These are phyloP conservation scores for Sceloporus tristichus DNA, from an alignment of 2,113 vertebrate species.

Conservation along the genomic window DNA sequence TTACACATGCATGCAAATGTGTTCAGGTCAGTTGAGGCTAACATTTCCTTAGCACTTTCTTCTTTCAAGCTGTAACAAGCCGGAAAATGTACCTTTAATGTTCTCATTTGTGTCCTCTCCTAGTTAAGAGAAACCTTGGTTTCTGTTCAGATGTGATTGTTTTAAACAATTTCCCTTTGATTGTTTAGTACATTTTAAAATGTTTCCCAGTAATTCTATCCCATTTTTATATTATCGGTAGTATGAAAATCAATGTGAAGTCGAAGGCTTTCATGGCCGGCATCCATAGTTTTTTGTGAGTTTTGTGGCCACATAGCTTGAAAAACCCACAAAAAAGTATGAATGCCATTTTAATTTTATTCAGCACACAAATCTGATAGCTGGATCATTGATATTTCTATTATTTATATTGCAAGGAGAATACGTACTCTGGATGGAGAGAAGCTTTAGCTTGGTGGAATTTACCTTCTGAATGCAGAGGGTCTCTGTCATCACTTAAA, in stretches of 20 bases:
- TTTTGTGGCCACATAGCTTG: too few relatives aligned
- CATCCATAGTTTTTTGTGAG: too few relatives aligned
- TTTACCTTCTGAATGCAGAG: too few relatives aligned
- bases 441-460: not conserved
- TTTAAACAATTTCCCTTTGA: not conserved
- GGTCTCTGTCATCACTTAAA: too few relatives aligned
- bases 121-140: not conserved
- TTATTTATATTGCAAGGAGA: not conserved
- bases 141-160: conserved; percentile 23
- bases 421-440: not conserved
- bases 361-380: not conserved
- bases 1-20: conserved; percentile 14
- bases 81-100: conserved; percentile 19
- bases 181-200: not conserved
- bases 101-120: not conserved
- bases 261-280: too few relatives aligned
- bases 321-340: too few relatives aligned
- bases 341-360: not conserved
- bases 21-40: conserved; percentile 7
- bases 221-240: not conserved
- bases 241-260: not conserved
- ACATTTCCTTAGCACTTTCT: not conserved
- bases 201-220: not conserved
- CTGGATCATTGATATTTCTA: not conserved
- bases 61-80: conserved; percentile 21